Evolutionary conservation across 2,113 vertebrate genomes (phyloP), one percentile per base, ranked within the genome.

Genomic region (Neotoma lepida): DNA sequence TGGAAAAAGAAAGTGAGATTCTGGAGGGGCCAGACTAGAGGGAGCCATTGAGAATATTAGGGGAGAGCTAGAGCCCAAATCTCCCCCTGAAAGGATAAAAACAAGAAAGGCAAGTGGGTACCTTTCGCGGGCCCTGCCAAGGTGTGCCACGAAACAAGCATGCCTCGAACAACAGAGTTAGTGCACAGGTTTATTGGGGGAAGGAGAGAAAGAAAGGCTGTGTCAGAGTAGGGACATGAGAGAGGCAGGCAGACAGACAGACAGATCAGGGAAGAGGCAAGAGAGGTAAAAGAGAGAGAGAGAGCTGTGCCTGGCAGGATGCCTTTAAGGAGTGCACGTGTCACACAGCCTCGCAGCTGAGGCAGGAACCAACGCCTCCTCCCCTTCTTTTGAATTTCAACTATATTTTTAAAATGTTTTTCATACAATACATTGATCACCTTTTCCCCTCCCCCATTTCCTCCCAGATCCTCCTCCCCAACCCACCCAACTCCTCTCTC

Each of bases 1-100:
- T 26, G 54, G 44, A 81, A 86, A 89, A 85, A 90, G 68, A 95
- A 92, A 88, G 54, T 49, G 77, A 95, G 90, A 28, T 46, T 94
- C 61, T 91, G 30, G 68, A 74, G 63, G 44, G 44, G 41, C 22
- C 86, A 81, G 35, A 54, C 39, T 56, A 14, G 3, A 35, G 46
- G 33, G 30, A 58, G 54, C 63, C 86, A 73, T 14, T 76, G 39
- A 39, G 35, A 66, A 22, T 51, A 73, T 71, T 71, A 49, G 74
- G 68, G 35, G 54, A 33, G 46, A 91, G 44, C 44, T 22, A 28
- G n/a, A 33, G 73, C 35, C 66, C 44, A n/a, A 74, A 41, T 76
- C 20, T 49, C n/a, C n/a, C 61, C 84, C 35, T 70, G 35, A n/a
- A n/a, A 70, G 66, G 17, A 70, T 18, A 64, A 64, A 35, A 35